phyloP scores from a whole-genome alignment of 2,113 vertebrate genomes.

The Thermophis baileyi region DNA sequence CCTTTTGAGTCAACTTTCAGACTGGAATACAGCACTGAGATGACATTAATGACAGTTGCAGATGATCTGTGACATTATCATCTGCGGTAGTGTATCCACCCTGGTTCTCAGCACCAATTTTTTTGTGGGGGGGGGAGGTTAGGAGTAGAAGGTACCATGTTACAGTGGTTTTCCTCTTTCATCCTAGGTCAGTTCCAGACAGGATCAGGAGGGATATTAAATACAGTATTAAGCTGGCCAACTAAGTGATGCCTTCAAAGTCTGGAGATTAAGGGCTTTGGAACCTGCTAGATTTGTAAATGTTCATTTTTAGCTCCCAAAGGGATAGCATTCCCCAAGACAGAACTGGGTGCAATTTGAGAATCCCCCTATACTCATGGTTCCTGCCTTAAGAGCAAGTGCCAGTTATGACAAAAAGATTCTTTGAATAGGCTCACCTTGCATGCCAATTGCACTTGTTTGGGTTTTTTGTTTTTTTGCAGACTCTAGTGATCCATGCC shows the following conservation, averaged over 20 bases:
- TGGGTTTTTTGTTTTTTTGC: too few species aligned
- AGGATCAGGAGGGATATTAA: background rate
- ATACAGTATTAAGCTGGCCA: background rate
- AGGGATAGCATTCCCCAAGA: background rate
- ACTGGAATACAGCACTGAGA: background rate
- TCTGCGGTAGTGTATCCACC: background rate
- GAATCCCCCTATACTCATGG: background rate
- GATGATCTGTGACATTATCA: background rate
- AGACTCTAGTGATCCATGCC: background rate
- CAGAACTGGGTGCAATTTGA: background rate
- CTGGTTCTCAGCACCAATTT: background rate
- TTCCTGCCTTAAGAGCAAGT: background rate
- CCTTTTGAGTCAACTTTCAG: background rate
- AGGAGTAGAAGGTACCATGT: background rate
- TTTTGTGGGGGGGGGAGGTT: background rate
- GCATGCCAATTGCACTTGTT: background rate
- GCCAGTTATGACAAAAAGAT: background rate
- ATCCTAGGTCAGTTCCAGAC: background rate
- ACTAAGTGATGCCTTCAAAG: background rate
- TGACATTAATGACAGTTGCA: background rate
- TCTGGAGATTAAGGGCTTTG: background rate
- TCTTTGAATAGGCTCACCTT: background rate
- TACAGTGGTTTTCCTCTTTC: background rate
- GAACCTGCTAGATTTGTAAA: background rate
- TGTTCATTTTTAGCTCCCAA: background rate